Conservation (phyloP, 2,113 vertebrate species). For the Pelusios castaneus region DNA sequence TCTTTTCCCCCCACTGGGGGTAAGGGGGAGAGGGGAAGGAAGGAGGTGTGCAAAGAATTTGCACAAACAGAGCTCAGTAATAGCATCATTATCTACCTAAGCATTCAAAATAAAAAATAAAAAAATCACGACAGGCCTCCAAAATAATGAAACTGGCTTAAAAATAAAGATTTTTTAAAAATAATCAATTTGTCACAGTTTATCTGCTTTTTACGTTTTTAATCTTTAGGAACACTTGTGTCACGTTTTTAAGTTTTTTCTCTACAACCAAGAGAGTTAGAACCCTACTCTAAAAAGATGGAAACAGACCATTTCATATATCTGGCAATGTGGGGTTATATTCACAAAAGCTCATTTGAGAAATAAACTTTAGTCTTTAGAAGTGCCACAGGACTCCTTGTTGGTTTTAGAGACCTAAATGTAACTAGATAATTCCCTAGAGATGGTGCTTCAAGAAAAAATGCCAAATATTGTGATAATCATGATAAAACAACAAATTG, state of each 20-base stretch:
- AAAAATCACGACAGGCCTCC: background rate
- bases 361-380: too few relatives aligned
- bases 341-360: too few relatives aligned
- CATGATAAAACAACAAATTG: background rate
- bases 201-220: background rate
- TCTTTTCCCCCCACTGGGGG: background rate
- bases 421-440: background rate
- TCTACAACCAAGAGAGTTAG: accelerated
- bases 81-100: background rate
- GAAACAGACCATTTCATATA: background rate
- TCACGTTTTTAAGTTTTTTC: background rate
- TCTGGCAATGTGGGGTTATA: too few relatives aligned
- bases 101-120: accelerated
- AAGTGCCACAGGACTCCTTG: too few relatives aligned
- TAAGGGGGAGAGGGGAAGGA: too few relatives aligned
- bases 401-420: background rate
- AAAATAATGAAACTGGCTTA: background rate
- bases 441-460: background rate
- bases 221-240: background rate
- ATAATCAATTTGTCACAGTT: background rate
- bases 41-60: too few relatives aligned
- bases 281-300: background rate
- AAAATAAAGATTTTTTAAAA: background rate
- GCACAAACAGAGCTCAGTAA: background rate
- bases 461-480: background rate